These are phyloP conservation scores for Mastacembelus armatus DNA, from an alignment of 2,797 vertebrate genomes.

Conservation along the genomic window DNA sequence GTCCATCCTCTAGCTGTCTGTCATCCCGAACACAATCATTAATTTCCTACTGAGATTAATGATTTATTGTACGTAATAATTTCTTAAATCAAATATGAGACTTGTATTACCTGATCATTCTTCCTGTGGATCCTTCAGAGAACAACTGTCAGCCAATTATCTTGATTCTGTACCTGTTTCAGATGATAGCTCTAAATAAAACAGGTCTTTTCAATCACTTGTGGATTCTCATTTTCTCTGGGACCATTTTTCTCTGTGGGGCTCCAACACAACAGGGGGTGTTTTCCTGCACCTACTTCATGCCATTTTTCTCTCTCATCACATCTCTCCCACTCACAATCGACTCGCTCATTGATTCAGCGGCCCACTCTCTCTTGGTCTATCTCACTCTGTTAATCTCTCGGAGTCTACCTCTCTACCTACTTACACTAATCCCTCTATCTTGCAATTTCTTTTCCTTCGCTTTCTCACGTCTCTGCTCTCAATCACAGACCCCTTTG, in stretches of 20 bases:
- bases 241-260: slow-evolving; percentile 57
- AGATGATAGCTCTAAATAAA: slow-evolving; percentile 56
- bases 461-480: slow-evolving; percentile 37
- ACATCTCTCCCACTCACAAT: slow-evolving; percentile 60
- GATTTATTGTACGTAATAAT: background rate
- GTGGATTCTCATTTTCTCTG: slow-evolving; percentile 63
- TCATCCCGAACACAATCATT: slow-evolving; percentile 16
- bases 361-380: slow-evolving; percentile 31
- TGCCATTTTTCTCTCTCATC: slow-evolving; percentile 64
- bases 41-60: slow-evolving; percentile 24
- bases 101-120: slow-evolving; percentile 27
- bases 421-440: slow-evolving; percentile 67
- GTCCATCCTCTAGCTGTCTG: background rate
- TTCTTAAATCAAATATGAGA: slow-evolving; percentile 37
- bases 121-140: slow-evolving; percentile 11
- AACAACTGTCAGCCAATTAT: slow-evolving; percentile 39
- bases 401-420: slow-evolving; percentile 57
- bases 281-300: slow-evolving; percentile 36
- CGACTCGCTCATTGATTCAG: slow-evolving; percentile 70
- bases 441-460: slow-evolving; percentile 43
- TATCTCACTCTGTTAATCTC: slow-evolving; percentile 68
- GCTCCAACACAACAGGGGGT: slow-evolving; percentile 40
- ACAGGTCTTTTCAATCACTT: slow-evolving; percentile 34
- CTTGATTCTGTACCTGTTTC: slow-evolving; percentile 46
- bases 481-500: slow-evolving; percentile 33